phyloP scores from a whole-genome alignment of 2,797 vertebrate genomes.

The Chloroceryle amazona region DNA sequence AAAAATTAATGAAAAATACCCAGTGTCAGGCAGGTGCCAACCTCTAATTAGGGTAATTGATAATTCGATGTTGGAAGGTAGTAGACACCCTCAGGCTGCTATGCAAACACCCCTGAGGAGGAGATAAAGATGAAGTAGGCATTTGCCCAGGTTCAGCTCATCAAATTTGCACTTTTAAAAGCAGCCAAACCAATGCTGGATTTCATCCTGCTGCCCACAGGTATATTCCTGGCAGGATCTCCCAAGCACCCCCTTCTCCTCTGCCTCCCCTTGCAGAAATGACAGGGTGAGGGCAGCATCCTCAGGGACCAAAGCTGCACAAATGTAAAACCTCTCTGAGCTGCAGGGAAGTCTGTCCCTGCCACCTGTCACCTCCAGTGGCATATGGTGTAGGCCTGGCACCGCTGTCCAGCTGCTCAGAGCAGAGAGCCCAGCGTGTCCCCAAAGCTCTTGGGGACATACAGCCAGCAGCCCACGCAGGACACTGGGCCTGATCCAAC shows the following conservation, averaged over 20 bases:
- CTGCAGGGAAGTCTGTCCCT: background rate
- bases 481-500: background rate
- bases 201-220: background rate
- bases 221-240: background rate
- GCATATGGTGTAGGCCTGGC: fast-evolving
- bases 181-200: background rate
- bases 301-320: fast-evolving
- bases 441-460: background rate
- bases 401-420: background rate
- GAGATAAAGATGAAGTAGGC: slow-evolving; percentile 28
- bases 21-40: slow-evolving; percentile 25
- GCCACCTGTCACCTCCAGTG: fast-evolving
- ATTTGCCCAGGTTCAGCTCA: background rate
- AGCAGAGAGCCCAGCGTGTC: background rate
- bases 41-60: slow-evolving; percentile 59
- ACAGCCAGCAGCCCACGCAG: background rate
- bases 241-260: background rate
- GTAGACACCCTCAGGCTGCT: slow-evolving; percentile 38
- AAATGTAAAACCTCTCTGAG: background rate
- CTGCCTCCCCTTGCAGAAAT: background rate
- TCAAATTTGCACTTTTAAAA: slow-evolving; percentile 1
- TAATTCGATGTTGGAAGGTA: slow-evolving; percentile 14
- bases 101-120: slow-evolving; percentile 19
- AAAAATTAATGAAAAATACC: slow-evolving; percentile 38
- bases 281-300: background rate